A percentile compares a stretch with the other conserved stretches of the same genome.
These are phyloP conservation scores for Erythrocebus patas DNA, from an alignment of 2,113 vertebrate species.

Conservation along the genomic window DNA sequence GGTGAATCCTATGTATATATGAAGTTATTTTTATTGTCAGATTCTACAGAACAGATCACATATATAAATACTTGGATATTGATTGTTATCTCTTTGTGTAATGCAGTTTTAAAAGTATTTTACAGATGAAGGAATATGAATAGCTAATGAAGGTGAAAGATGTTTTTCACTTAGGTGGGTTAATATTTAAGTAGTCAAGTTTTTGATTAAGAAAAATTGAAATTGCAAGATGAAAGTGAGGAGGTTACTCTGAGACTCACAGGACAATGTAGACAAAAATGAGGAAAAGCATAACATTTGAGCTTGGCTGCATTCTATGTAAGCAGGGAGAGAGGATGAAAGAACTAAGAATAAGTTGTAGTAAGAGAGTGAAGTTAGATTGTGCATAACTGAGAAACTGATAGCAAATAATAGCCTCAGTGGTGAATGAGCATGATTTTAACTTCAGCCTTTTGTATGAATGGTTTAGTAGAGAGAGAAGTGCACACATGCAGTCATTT, in stretches of 20 bases:
- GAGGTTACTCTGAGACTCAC: not conserved
- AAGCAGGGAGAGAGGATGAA: not conserved
- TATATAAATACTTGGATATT: not conserved
- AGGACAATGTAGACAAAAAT: not conserved
- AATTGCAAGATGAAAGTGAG: not conserved
- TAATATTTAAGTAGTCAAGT: not conserved
- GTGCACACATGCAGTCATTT: not conserved
- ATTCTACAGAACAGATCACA: not conserved
- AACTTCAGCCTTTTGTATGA: not conserved
- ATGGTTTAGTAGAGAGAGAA: not conserved
- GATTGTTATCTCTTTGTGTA: not conserved
- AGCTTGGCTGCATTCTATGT: not conserved
- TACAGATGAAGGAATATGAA: not conserved
- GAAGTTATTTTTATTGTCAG: not conserved
- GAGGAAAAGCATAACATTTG: not conserved
- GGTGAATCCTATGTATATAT: not conserved
- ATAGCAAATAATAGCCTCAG: not conserved
- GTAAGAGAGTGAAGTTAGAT: not conserved
- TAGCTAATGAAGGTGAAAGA: not conserved
- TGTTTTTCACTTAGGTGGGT: not conserved
- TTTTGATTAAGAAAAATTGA: conserved; percentile 3
- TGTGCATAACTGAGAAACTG: not conserved
- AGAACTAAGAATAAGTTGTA: not conserved
- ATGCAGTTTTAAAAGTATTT: not conserved
- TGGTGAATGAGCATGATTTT: not conserved